phyloP scores from a whole-genome alignment of 2,113 vertebrate species.

The Parotia lawesii region DNA sequence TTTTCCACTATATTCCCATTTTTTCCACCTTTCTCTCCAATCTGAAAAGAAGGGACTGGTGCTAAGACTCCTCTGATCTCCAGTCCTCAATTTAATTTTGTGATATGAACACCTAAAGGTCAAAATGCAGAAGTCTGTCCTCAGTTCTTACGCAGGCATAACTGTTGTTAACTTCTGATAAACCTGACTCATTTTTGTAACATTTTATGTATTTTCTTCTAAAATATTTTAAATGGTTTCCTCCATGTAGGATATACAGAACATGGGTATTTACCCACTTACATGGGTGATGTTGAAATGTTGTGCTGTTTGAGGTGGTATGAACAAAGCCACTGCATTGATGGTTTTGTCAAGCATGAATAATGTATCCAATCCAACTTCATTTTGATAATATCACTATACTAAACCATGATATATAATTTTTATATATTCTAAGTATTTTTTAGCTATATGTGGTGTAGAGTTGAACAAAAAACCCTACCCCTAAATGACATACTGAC shows the following conservation, averaged over 20 bases:
- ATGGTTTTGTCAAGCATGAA: neutral
- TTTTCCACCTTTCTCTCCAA: neutral
- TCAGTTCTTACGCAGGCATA: neutral
- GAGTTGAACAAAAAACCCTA: neutral
- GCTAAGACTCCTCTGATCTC: neutral
- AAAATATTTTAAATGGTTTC: neutral
- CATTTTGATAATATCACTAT: neutral
- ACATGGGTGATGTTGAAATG: neutral
- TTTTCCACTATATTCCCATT: neutral
- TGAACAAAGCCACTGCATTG: neutral
- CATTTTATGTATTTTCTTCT: neutral
- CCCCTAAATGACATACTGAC: constrained; percentile 40
- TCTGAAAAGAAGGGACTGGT: neutral
- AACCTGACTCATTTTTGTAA: neutral
- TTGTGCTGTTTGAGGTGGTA: neutral
- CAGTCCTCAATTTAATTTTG: neutral
- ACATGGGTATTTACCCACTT: neutral
- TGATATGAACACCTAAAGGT: neutral
- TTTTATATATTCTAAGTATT: constrained; percentile 24
- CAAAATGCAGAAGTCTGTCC: neutral
- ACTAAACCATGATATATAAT: neutral
- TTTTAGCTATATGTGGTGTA: neutral
- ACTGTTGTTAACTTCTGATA: neutral
- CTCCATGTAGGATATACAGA: neutral
- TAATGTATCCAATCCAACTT: neutral